These are phyloP conservation scores for Mesoligia furuncula DNA, from an alignment of 2,888 invertebrate genomes.

Conservation along the genomic window DNA sequence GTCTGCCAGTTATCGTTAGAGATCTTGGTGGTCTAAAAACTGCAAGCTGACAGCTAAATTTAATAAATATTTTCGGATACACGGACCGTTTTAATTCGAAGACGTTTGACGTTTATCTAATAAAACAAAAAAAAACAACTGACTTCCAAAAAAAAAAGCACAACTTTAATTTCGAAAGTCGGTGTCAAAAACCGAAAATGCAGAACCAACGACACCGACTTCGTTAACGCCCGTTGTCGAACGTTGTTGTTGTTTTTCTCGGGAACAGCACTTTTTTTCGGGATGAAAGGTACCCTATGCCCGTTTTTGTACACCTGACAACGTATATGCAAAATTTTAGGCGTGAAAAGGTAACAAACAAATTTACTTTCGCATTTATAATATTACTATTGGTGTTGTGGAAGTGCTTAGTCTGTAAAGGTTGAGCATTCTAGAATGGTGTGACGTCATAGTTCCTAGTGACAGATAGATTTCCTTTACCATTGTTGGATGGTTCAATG, in stretches of 20 bases:
- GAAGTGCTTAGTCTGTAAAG: not conserved
- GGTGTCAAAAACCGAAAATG: too few relatives aligned
- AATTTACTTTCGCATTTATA: too few relatives aligned
- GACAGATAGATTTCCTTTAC: not conserved
- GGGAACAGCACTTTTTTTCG: too few relatives aligned
- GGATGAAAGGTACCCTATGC: too few relatives aligned
- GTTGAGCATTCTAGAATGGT: not conserved
- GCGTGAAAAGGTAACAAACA: too few relatives aligned
- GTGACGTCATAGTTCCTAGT: not conserved
- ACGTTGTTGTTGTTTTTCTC: too few relatives aligned
- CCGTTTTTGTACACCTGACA: too few relatives aligned
- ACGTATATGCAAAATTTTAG: too few relatives aligned
- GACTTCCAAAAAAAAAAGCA: too few relatives aligned
- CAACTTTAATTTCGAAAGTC: too few relatives aligned
- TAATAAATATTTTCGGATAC: not conserved
- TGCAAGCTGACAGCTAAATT: not conserved
- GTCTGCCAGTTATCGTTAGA: conserved; percentile 1
- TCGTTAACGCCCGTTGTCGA: too few relatives aligned
- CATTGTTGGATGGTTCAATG: not conserved
- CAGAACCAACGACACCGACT: too few relatives aligned
- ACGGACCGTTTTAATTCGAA: not conserved
- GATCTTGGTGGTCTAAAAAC: not conserved
- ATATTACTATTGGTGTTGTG: not conserved
- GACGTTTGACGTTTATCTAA: not conserved
- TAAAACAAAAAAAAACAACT: not conserved